Evolutionary conservation across 2,113 vertebrate species (phyloP).

Genomic region (Astur gentilis): DNA sequence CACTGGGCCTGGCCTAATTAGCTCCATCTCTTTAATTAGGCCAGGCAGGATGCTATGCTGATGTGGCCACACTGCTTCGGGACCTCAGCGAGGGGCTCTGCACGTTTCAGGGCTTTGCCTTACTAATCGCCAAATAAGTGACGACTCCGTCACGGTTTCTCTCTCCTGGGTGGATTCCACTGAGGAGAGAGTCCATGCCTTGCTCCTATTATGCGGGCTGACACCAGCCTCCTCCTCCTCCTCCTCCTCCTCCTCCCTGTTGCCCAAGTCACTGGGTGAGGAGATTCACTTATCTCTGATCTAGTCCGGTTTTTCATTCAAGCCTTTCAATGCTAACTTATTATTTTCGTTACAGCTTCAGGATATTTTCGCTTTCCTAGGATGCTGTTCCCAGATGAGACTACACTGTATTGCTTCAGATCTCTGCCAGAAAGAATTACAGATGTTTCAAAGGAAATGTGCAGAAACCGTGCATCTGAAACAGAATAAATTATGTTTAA

Average conservation of each 20-base stretch:
- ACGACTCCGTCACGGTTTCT: not conserved
- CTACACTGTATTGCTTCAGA: not conserved
- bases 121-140: not conserved
- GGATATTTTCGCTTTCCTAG: conserved; percentile 2
- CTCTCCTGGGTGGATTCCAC: not conserved
- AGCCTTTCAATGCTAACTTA: not conserved
- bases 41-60: not conserved
- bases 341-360: not conserved
- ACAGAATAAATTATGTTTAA: conserved; percentile 41
- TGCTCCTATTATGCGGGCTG: not conserved
- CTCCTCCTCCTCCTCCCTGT: rapidly evolving
- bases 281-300: not conserved
- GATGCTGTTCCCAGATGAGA: not conserved
- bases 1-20: not conserved
- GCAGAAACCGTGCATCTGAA: not conserved
- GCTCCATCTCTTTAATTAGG: not conserved
- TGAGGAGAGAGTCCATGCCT: not conserved
- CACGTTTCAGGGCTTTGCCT: not conserved
- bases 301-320: not conserved
- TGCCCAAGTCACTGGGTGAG: not conserved
- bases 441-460: conserved; percentile 29
- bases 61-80: not conserved
- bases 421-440: conserved; percentile 12
- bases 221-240: not conserved
- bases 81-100: not conserved